These are phyloP conservation scores for Pongo pygmaeus DNA, from an alignment of 2,113 vertebrate species.

Conservation along the genomic window DNA sequence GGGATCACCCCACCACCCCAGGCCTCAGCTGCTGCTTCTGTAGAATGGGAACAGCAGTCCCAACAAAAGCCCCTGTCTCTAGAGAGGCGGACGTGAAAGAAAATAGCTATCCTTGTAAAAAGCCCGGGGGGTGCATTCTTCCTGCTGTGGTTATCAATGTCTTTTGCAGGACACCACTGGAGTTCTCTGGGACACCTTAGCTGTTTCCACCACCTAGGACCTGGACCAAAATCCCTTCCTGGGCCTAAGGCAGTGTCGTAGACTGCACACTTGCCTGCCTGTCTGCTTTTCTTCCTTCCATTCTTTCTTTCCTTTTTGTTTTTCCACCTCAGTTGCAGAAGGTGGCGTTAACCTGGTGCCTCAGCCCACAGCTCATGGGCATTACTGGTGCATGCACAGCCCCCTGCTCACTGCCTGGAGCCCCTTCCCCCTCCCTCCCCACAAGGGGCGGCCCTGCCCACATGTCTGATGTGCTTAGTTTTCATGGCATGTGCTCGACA, in stretches of 20 bases:
- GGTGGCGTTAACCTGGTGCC: fast-evolving
- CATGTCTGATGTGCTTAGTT: fast-evolving
- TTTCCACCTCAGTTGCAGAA: neutral
- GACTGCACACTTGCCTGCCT: neutral
- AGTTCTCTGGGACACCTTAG: neutral
- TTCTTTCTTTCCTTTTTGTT: neutral
- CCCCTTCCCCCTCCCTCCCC: too few relatives aligned
- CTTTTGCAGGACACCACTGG: fast-evolving
- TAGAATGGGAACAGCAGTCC: neutral
- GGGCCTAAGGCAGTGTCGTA: fast-evolving
- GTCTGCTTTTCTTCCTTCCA: neutral
- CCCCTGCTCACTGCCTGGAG: fast-evolving
- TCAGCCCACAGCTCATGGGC: fast-evolving
- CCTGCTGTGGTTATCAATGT: fast-evolving
- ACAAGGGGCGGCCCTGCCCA: neutral
- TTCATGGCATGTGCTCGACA: neutral
- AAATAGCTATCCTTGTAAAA: fast-evolving
- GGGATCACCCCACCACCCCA: neutral
- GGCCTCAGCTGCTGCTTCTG: neutral
- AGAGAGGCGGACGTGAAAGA: neutral
- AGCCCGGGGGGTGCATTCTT: fast-evolving
- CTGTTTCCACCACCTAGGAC: neutral
- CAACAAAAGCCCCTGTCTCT: neutral
- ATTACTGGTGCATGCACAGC: fast-evolving
- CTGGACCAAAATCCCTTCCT: neutral